A percentile compares a stretch with the other conserved stretches of the same genome.
These are phyloP conservation scores for Xiphophorus couchianus DNA, from an alignment of 2,113 vertebrate species.

Conservation along the genomic window DNA sequence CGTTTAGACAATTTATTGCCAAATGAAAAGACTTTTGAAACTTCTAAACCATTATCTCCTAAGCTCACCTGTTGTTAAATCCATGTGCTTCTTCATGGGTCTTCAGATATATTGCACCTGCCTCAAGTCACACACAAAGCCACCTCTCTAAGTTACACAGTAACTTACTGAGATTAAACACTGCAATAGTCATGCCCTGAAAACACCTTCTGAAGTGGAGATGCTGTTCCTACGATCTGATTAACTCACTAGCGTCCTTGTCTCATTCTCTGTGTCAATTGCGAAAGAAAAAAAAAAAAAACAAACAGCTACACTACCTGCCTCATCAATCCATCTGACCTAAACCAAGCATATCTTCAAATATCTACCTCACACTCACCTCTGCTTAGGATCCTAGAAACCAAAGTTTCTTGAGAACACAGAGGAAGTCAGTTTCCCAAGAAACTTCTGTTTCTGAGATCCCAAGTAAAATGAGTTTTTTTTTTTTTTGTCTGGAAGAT, in stretches of 20 bases:
- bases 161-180: not conserved
- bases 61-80: not conserved
- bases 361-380: too few species aligned
- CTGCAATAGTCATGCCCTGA: too few species aligned
- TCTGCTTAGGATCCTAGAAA: too few species aligned
- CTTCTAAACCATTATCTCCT: not conserved
- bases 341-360: not conserved
- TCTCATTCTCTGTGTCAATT: too few species aligned
- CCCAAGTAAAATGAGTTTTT: not conserved
- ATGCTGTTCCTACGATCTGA: too few species aligned
- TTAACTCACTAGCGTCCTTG: too few species aligned
- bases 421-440: too few species aligned
- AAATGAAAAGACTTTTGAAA: not conserved
- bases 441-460: not conserved
- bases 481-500: not conserved
- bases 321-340: too few species aligned
- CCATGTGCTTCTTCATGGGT: too few species aligned
- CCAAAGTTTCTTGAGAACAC: too few species aligned
- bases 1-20: slow-evolving; percentile 6
- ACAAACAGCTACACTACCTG: not conserved
- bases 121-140: not conserved
- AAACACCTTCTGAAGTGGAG: not conserved
- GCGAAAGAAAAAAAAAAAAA: too few species aligned
- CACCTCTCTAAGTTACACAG: not conserved
- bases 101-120: not conserved